A percentile compares a stretch with the other conserved stretches of the same genome.
phyloP scores from a whole-genome alignment of 2,888 invertebrate genomes.

The Nemurella pictetii region DNA sequence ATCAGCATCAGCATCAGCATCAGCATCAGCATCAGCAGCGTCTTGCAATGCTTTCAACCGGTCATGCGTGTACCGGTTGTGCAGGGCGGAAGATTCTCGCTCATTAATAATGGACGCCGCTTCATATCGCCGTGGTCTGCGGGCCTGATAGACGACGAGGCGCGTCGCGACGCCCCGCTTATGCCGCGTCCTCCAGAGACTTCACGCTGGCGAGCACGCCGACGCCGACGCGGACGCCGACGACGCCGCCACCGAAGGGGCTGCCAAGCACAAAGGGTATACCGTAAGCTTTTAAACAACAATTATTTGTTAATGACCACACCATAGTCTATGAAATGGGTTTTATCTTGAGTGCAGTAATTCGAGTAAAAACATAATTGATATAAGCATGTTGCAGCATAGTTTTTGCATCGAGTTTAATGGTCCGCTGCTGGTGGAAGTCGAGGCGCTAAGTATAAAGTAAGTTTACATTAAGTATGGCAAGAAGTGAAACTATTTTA shows the following conservation, averaged over 20 bases:
- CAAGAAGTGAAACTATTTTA: background rate
- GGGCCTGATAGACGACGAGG: too few relatives aligned
- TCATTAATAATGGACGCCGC: conserved; percentile 27
- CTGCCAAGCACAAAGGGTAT: background rate
- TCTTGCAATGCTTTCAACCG: background rate
- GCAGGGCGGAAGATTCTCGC: background rate
- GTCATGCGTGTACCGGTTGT: background rate
- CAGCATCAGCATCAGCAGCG: too few relatives aligned
- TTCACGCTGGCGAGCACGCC: conserved; percentile 19
- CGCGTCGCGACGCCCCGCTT: conserved; percentile 25
- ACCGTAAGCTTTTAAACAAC: conserved; percentile 29
- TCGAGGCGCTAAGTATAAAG: background rate
- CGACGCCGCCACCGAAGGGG: background rate
- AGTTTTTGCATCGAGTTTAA: background rate
- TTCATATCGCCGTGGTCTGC: background rate
- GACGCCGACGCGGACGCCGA: background rate
- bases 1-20: too few relatives aligned
- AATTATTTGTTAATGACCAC: conserved; percentile 30
- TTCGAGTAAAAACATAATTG: background rate
- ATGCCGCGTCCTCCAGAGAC: conserved; percentile 19
- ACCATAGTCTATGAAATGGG: background rate
- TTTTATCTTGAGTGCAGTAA: background rate
- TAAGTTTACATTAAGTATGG: background rate
- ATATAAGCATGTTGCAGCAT: background rate
- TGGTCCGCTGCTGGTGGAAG: background rate